Conservation (phyloP, 1,140 invertebrate genomes). For the Oscheius sp. region DNA sequence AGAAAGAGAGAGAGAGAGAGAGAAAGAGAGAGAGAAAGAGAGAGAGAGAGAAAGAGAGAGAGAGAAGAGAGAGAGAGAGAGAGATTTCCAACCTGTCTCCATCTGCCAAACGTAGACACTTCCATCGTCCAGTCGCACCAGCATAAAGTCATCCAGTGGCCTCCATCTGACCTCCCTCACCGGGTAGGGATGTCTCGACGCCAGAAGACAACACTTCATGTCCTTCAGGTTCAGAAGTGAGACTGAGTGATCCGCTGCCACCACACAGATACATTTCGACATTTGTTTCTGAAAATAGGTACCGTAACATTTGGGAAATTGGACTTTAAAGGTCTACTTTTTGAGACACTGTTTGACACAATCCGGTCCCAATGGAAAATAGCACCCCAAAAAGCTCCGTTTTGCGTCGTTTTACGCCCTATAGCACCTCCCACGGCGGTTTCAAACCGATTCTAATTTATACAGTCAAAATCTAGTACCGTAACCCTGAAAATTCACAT, state of each 20-base stretch:
- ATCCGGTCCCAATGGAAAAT: background rate
- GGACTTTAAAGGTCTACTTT: background rate
- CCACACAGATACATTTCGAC: conserved; percentile 89
- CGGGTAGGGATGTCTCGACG: conserved; percentile 91
- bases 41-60: too few relatives aligned
- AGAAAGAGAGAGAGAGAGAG: too few relatives aligned
- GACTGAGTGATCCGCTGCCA: conserved; percentile 94
- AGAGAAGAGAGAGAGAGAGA: background rate
- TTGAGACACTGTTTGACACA: background rate
- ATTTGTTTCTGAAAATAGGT: conserved; percentile 79
- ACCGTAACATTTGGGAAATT: background rate
- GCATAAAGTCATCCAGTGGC: conserved; percentile 94
- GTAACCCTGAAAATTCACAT: too few relatives aligned
- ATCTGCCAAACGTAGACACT: conserved; percentile 99
- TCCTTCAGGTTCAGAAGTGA: conserved; percentile 87
- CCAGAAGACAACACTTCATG: conserved; percentile 87
- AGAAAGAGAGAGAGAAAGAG: too few relatives aligned
- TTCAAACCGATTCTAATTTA: too few relatives aligned
- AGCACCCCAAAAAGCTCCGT: too few relatives aligned
- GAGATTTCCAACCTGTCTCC: conserved; percentile 81
- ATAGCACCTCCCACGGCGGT: too few relatives aligned
- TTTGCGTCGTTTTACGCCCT: too few relatives aligned
- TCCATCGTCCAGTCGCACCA: conserved; percentile 94
- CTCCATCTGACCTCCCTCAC: conserved; percentile 94
- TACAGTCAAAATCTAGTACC: too few relatives aligned